Conservation (phyloP, 2,797 vertebrate species). For the Ctenopoma kingsleyae region DNA sequence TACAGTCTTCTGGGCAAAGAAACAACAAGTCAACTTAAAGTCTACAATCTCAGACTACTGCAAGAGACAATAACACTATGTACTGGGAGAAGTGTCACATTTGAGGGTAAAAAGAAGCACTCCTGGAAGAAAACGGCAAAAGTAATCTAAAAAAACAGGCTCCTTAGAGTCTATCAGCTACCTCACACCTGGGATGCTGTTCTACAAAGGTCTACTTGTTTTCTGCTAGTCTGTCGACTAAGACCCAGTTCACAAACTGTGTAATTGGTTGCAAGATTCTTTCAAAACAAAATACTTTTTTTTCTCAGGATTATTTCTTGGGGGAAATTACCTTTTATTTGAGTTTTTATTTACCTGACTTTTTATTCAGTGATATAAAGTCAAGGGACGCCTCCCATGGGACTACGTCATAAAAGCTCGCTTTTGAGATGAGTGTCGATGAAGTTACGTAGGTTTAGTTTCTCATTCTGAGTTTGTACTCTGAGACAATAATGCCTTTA, state of each 20-base stretch:
- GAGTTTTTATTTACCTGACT: neutral
- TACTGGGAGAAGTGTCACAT: conserved; percentile 1
- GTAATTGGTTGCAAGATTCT: neutral
- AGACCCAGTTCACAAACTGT: neutral
- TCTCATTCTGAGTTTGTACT: neutral
- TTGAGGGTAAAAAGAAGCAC: neutral
- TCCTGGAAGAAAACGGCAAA: neutral
- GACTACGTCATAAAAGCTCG: neutral
- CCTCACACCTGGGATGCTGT: conserved; percentile 4
- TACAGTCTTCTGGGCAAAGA: conserved; percentile 5
- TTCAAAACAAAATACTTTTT: neutral
- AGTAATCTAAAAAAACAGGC: neutral
- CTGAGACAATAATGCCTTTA: neutral
- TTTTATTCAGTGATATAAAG: neutral
- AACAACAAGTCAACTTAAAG: conserved; percentile 20
- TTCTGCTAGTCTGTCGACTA: neutral
- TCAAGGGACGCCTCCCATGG: neutral
- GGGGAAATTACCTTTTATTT: neutral
- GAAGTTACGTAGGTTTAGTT: neutral
- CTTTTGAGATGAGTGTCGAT: neutral
- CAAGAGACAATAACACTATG: neutral
- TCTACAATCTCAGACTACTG: conserved; percentile 1
- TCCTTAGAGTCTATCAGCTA: neutral
- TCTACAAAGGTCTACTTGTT: neutral
- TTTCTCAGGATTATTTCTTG: neutral